Evolutionary conservation across 2,888 invertebrate species (phyloP).

Genomic region (Aproaerema taeniolella): DNA sequence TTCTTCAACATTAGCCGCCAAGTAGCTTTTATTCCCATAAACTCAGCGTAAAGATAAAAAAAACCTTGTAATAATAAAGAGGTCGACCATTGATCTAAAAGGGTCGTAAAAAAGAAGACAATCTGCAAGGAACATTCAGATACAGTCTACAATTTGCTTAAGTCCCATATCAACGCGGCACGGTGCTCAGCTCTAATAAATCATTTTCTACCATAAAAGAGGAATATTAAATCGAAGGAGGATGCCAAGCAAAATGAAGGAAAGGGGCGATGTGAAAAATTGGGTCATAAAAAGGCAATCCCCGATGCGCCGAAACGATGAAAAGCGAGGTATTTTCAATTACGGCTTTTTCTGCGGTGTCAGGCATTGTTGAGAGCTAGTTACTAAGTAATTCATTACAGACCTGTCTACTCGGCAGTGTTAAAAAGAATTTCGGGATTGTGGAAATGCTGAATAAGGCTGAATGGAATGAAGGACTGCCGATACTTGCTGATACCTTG

Average conservation of each 20-base stretch:
- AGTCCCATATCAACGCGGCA: slow-evolving; percentile 41
- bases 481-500: too few species aligned
- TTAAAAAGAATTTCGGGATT: slow-evolving; percentile 6
- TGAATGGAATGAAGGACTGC: not conserved
- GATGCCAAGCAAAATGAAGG: slow-evolving; percentile 47
- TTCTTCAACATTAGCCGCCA: too few species aligned
- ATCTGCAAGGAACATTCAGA: slow-evolving; percentile 15
- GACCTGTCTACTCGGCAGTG: not conserved
- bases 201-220: slow-evolving; percentile 57
- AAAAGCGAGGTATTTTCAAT: slow-evolving; percentile 55
- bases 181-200: slow-evolving; percentile 47
- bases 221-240: slow-evolving; percentile 62
- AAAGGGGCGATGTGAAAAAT: slow-evolving; percentile 55
- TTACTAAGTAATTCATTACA: slow-evolving; percentile 15
- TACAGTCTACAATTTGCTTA: slow-evolving; percentile 35
- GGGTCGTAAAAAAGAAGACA: slow-evolving; percentile 10
- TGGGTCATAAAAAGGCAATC: slow-evolving; percentile 62
- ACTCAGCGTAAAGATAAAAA: too few species aligned
- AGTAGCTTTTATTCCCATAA: too few species aligned
- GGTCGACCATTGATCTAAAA: not conserved
- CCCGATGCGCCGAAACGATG: slow-evolving; percentile 48
- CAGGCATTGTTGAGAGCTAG: slow-evolving; percentile 11
- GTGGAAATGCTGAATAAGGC: slow-evolving; percentile 3
- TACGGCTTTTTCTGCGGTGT: slow-evolving; percentile 29
- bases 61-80: not conserved